Percentiles rank a stretch among this genome's conserved stretches.
Evolutionary conservation across 2,888 invertebrate species (phyloP).

Genomic region (Leptopterna dolabrata): DNA sequence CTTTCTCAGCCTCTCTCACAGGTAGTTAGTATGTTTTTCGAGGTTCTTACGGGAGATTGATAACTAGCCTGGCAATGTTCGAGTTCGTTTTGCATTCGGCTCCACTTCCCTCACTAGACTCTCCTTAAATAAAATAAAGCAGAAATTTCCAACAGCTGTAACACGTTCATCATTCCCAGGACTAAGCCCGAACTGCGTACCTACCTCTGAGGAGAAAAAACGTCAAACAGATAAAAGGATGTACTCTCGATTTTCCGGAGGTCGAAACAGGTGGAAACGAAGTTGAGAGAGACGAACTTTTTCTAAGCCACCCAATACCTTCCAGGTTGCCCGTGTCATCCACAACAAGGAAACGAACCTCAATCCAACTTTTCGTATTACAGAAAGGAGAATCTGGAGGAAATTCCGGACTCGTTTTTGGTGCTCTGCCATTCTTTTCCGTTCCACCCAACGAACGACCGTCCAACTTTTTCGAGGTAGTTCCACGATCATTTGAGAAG

Average conservation of each 20-base stretch:
- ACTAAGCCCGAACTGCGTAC: too few species aligned
- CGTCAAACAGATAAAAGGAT: background rate
- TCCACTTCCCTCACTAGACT: too few species aligned
- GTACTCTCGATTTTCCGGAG: background rate
- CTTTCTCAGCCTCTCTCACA: too few species aligned
- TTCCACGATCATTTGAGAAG: conserved; percentile 22
- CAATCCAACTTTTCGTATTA: conserved; percentile 44
- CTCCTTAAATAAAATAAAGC: too few species aligned
- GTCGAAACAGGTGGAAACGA: background rate
- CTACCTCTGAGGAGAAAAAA: background rate
- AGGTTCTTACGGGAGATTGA: too few species aligned
- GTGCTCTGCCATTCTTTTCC: conserved; percentile 11
- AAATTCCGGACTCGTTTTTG: background rate
- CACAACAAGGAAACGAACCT: conserved; percentile 23
- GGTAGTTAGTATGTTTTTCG: too few species aligned
- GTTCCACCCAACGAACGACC: background rate
- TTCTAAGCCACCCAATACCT: background rate
- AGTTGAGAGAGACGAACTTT: background rate
- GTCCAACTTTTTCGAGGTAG: background rate
- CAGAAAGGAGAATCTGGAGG: background rate
- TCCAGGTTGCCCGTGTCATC: conserved; percentile 25
- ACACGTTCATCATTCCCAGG: too few species aligned
- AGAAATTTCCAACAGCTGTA: too few species aligned
- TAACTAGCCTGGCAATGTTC: too few species aligned
- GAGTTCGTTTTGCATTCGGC: too few species aligned